These are phyloP conservation scores for Meganola albula DNA, from an alignment of 2,888 invertebrate species.

Conservation along the genomic window DNA sequence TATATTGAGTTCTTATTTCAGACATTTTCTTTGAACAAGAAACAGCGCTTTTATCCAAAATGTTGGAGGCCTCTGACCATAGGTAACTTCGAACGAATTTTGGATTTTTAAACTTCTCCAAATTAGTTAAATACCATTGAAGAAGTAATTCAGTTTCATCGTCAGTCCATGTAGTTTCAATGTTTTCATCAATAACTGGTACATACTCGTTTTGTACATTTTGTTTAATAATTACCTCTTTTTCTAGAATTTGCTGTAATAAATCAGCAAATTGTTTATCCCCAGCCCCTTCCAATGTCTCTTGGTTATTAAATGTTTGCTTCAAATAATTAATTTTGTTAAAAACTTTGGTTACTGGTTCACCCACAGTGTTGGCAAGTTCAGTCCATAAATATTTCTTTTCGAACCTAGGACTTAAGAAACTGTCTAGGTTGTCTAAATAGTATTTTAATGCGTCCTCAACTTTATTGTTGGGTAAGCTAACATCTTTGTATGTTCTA, in stretches of 20 bases:
- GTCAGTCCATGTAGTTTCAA: slow-evolving; percentile 48
- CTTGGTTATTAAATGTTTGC: slow-evolving; percentile 40
- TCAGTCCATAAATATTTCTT: slow-evolving; percentile 62
- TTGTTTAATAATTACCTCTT: slow-evolving; percentile 41
- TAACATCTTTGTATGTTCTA: slow-evolving; percentile 44
- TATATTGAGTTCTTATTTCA: slow-evolving; percentile 57
- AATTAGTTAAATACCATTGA: slow-evolving; percentile 60
- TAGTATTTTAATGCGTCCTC: slow-evolving; percentile 52
- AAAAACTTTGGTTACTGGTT: slow-evolving; percentile 49
- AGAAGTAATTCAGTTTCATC: slow-evolving; percentile 51
- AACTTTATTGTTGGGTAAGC: slow-evolving; percentile 45
- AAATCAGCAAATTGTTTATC: slow-evolving; percentile 33
- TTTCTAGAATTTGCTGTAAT: slow-evolving; percentile 44
- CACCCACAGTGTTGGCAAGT: slow-evolving; percentile 43
- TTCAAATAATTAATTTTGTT: slow-evolving; percentile 63
- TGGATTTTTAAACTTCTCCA: slow-evolving; percentile 67
- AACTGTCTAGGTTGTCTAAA: slow-evolving; percentile 56
- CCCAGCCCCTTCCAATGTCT: slow-evolving; percentile 32
- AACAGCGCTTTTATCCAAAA: slow-evolving; percentile 53
- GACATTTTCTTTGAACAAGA: slow-evolving; percentile 66
- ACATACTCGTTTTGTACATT: slow-evolving; percentile 35
- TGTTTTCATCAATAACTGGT: slow-evolving; percentile 23
- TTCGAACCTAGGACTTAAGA: slow-evolving; percentile 55
- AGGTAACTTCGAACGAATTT: slow-evolving; percentile 58
- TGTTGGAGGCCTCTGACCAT: slow-evolving; percentile 57